Evolutionary conservation across 1,140 invertebrate species (phyloP).

Genomic region (Kradibia gibbosae): DNA sequence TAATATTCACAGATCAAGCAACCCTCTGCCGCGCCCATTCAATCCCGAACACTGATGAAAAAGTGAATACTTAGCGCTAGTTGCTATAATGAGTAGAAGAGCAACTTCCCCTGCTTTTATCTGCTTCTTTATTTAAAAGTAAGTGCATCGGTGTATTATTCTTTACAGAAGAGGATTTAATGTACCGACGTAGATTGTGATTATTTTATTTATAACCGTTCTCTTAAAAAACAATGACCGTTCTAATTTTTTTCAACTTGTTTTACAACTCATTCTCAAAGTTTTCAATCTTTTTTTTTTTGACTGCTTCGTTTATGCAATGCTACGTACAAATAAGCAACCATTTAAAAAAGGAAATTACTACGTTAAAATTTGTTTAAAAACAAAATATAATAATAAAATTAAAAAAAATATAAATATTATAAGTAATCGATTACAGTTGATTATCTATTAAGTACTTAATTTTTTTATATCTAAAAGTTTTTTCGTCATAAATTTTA

Average conservation of each 20-base stretch:
- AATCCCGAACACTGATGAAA: neutral
- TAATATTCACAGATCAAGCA: neutral
- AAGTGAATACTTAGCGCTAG: constrained; percentile 63
- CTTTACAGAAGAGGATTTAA: constrained; percentile 61
- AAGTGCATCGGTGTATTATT: constrained; percentile 54
- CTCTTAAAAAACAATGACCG: constrained; percentile 29
- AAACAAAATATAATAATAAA: too few species aligned
- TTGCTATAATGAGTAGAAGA: constrained; percentile 64
- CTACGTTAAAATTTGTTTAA: too few species aligned
- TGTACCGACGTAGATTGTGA: constrained; percentile 54
- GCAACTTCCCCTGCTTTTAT: neutral
- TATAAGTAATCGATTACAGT: too few species aligned
- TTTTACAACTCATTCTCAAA: too few species aligned
- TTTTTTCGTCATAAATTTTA: neutral
- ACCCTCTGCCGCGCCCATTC: neutral
- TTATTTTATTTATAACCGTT: constrained; percentile 61
- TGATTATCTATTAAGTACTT: too few species aligned
- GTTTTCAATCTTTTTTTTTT: too few species aligned
- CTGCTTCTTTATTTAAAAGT: constrained; percentile 54
- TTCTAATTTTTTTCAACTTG: too few species aligned
- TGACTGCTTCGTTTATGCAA: too few species aligned
- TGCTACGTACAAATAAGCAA: too few species aligned
- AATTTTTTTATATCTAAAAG: too few species aligned
- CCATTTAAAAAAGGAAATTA: too few species aligned
- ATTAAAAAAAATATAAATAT: too few species aligned